Conservation (phyloP, 2,797 vertebrate species). For the Sebastes paucispinis region DNA sequence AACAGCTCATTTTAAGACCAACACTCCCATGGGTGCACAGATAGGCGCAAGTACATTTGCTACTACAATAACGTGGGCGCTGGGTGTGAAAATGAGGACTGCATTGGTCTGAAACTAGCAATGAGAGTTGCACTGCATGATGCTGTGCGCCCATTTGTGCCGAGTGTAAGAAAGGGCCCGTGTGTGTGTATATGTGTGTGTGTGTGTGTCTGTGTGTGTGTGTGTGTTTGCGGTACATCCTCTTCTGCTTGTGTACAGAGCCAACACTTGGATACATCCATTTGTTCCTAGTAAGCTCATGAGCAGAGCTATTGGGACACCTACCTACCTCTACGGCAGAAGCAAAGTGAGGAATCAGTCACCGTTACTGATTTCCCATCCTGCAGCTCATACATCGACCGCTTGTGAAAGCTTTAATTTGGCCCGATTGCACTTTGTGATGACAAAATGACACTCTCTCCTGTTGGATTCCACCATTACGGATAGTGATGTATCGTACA, state of each 20-base stretch:
- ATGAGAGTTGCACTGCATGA: too few relatives aligned
- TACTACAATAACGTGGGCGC: too few relatives aligned
- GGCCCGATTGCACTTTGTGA: constrained; percentile 8
- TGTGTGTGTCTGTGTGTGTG: too few relatives aligned
- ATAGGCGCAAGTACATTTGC: too few relatives aligned
- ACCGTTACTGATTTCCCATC: constrained; percentile 21
- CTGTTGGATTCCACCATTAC: constrained; percentile 1
- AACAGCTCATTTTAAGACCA: too few relatives aligned
- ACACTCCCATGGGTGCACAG: too few relatives aligned
- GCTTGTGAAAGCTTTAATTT: constrained; percentile 28
- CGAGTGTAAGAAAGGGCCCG: too few relatives aligned
- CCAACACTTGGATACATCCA: background rate
- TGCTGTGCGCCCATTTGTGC: too few relatives aligned
- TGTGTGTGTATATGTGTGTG: too few relatives aligned
- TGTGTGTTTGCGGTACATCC: background rate
- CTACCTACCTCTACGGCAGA: background rate
- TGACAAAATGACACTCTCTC: background rate
- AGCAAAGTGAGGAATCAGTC: constrained; percentile 3
- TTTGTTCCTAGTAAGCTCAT: background rate
- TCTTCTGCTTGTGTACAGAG: background rate
- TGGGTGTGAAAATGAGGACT: too few relatives aligned
- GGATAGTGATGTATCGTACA: background rate
- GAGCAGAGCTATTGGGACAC: background rate
- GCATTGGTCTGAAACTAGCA: too few relatives aligned
- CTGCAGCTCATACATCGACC: background rate